Evolutionary conservation across 2,888 invertebrate species (phyloP).

Genomic region (Drosophila nigritarsus): DNA sequence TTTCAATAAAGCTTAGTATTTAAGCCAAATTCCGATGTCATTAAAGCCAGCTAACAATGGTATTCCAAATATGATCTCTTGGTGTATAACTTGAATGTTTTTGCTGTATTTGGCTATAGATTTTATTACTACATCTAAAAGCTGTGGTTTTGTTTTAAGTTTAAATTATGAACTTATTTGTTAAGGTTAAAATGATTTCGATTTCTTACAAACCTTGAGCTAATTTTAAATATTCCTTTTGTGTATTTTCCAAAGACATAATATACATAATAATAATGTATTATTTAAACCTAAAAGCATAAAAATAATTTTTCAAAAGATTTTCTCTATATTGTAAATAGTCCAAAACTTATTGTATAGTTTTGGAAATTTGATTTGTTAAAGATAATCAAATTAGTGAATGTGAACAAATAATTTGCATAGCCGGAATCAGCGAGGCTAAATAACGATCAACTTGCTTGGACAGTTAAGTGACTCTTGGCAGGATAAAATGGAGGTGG

Average conservation of each 20-base stretch:
- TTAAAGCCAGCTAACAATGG: not conserved
- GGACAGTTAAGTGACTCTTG: conserved; percentile 56
- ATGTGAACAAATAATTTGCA: not conserved
- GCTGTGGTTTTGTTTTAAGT: not conserved
- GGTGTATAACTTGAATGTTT: not conserved
- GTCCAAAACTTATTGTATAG: not conserved
- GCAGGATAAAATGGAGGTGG: conserved; percentile 14
- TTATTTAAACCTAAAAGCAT: not conserved
- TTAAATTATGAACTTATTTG: not conserved
- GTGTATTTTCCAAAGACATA: not conserved
- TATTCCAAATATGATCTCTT: not conserved
- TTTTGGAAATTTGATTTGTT: no score
- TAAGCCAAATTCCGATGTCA: not conserved
- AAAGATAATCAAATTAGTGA: not conserved
- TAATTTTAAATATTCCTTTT: not conserved
- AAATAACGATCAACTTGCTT: conserved; percentile 1
- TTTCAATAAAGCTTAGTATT: conserved; percentile 29
- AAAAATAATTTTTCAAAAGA: not conserved
- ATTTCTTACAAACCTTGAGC: not conserved
- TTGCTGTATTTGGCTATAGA: not conserved
- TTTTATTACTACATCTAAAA: not conserved
- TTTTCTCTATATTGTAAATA: not conserved
- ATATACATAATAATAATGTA: not conserved
- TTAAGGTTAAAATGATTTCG: not conserved
- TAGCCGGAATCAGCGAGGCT: not conserved